Base-by-base conservation (phyloP, 2,797 vertebrate genomes). In the Hydrolagus colliei region DNA sequence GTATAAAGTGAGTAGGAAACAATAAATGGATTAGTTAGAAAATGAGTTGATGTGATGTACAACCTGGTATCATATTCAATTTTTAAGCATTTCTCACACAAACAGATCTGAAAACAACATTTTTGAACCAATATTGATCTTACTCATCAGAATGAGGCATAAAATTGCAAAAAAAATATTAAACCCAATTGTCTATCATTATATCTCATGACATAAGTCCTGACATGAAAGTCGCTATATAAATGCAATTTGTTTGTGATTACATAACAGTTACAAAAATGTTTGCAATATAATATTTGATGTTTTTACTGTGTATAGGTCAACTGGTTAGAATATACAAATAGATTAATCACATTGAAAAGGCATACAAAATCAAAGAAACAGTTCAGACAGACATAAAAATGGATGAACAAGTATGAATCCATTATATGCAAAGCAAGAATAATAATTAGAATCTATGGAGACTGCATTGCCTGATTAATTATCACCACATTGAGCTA, bases 381-480 rank as follows among this genome's bases (percentile, higher is more conserved):
- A 27, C 41, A 52, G 41, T 18, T 7, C 22, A 82, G 52, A 61
- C 52, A 61, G 78, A 84, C 5, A 11, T 71, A 18, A 84, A 80
- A 80, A 65, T 16, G 35, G 78, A 84, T 65, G 3, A 22, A 20
- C 22, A 67, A 84, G 71, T 20, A 41, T 84, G 79, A 71, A 84
- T 10, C 41, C 63, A 84, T 3, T 35, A 71, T 18, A 0, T 7
- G 71, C 12, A 84, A 71, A 68, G 79, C 4, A n/a, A 9, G 65
- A 68, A 71, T 84, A 65, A 71, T 84, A 84, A 68, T 68, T 41
- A 18, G 79, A 71, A 80, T 68, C 32, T 52, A 52, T 52, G 41
- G 41, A 67, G 65, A 41, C 14, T 16, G 65, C 16, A 71, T 18
- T 68, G 79, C 41, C 32, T 9, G 11, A 84, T 84, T 18, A 84